Base-by-base conservation (phyloP, 2,888 invertebrate species). In the Sminthurinus aureus region DNA sequence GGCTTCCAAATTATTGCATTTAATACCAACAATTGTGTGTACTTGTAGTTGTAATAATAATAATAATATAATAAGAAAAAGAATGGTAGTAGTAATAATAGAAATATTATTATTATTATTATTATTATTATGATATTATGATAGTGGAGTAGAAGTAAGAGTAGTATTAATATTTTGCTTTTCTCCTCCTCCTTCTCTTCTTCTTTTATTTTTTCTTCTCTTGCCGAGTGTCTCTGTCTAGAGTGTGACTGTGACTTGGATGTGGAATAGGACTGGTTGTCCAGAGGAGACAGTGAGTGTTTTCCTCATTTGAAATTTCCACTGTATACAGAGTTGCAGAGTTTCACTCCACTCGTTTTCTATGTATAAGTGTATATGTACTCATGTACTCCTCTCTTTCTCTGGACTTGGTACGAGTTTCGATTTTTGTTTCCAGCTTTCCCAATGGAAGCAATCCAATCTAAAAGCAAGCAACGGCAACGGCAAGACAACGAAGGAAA, bases 231-330 rank as follows among this genome's bases (percentile, higher is more conserved):
- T 67, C 67, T 67, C n/a, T 64, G 18, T 64, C n/a, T 38, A 38
- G 64, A 11, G 69, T 71, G 71, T 71, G 22, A 24, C 26, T 69
- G 20, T 69, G 13, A 24, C 20, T 18, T n/a, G 15, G n/a, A 20
- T 67, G n/a, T 67, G 11, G 67, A 22, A 22, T 67, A 67, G 38
- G 67, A 64, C 67, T 20, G 67, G 22, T n/a, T 22, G 20, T 20
- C 69, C 22, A 71, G 71, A 71, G 71, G 71, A 71, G 71, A 71
- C 71, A 71, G 71, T 26, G 71, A 71, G 71, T 69, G 67, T 69
- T 69, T 69, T 20, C 67, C 20, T 20, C n/a, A 15, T 58, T 58
- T 15, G 58, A 18, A 69, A 20, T 20, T 69, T 69, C 67, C 22
- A n/a, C 67, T 38, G 38, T 64, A n/a, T 13, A 64, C 13, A 13